These are phyloP conservation scores for Orchesella flavescens DNA, from an alignment of 2,888 invertebrate species.

Conservation along the genomic window DNA sequence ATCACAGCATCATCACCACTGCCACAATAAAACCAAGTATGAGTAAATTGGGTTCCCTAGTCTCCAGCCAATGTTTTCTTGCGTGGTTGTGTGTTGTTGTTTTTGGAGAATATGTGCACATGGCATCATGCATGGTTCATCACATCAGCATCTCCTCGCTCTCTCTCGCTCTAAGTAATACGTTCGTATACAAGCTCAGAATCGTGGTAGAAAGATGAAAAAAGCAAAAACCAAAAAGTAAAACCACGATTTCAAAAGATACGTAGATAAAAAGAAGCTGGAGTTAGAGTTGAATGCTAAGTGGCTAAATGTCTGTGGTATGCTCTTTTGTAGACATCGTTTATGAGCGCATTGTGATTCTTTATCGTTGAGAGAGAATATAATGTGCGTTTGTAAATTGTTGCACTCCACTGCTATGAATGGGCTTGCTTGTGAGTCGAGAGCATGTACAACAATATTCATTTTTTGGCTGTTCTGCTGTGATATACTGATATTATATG, in stretches of 20 bases:
- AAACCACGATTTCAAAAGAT: slow-evolving; percentile 52
- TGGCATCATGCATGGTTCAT: slow-evolving; percentile 10
- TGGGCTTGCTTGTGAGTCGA: not conserved
- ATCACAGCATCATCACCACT: slow-evolving; percentile 38
- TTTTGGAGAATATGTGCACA: slow-evolving; percentile 29
- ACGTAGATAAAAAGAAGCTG: slow-evolving; percentile 16
- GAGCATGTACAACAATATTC: no score
- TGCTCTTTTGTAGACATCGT: slow-evolving; percentile 60
- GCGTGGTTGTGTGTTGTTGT: not conserved
- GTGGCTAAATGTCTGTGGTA: slow-evolving; percentile 57
- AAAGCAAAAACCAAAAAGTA: slow-evolving; percentile 31
- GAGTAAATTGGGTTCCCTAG: slow-evolving; percentile 53
- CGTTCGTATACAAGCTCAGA: not conserved
- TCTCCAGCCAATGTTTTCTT: slow-evolving; percentile 28
- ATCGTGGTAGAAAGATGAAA: not conserved
- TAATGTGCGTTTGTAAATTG: slow-evolving; percentile 41
- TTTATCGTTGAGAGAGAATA: slow-evolving; percentile 60
- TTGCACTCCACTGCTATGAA: slow-evolving; percentile 11
- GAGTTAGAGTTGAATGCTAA: slow-evolving; percentile 51
- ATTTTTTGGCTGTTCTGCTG: not conserved
- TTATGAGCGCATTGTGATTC: slow-evolving; percentile 53
- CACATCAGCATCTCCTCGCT: slow-evolving; percentile 31
- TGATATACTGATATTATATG: not conserved
- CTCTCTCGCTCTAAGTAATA: no score
- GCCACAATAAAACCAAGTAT: slow-evolving; percentile 31